phyloP scores from a whole-genome alignment of 2,797 vertebrate species.

The Clarias fuscus region DNA sequence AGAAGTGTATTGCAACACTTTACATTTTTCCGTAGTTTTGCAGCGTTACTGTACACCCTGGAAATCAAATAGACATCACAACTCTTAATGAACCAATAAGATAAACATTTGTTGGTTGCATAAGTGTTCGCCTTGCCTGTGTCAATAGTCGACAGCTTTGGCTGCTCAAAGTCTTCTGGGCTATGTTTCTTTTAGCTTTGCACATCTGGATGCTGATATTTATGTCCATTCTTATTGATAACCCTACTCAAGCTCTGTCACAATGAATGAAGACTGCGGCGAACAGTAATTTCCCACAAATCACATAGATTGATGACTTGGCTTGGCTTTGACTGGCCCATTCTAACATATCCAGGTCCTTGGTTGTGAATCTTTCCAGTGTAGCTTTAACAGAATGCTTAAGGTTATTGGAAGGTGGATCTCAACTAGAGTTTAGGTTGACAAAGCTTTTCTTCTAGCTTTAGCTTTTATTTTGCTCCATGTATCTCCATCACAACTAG shows the following conservation, averaged over 20 bases:
- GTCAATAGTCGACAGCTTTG: background rate
- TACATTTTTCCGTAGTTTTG: background rate
- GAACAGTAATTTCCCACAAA: background rate
- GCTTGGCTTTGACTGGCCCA: background rate
- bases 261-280: background rate
- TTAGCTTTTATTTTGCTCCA: background rate
- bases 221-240: background rate
- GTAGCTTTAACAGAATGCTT: background rate
- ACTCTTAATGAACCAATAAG: background rate
- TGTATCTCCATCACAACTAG: background rate
- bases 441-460: background rate
- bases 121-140: background rate
- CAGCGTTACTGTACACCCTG: background rate
- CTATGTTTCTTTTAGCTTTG: background rate
- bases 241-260: background rate
- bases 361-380: background rate
- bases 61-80: background rate
- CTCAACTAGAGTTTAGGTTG: background rate
- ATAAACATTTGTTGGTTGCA: background rate
- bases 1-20: background rate
- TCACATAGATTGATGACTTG: background rate
- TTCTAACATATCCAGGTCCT: background rate
- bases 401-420: background rate
- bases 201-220: constrained; percentile 1
- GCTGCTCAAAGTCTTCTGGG: background rate